Evolutionary conservation across 2,888 invertebrate genomes (phyloP).

Genomic region (Thera obeliscata): DNA sequence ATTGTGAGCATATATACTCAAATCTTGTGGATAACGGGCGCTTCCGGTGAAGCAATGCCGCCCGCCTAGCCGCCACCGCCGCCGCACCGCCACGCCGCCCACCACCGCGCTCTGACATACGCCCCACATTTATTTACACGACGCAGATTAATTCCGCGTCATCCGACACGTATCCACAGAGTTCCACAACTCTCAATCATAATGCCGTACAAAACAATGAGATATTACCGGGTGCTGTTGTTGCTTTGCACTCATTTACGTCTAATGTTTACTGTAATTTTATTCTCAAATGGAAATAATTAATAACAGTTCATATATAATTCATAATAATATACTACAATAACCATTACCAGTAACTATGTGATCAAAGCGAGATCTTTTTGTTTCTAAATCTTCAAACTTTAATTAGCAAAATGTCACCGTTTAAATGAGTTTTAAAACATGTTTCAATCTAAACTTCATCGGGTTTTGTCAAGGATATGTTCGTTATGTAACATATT

Average conservation of each 20-base stretch:
- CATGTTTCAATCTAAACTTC: too few relatives aligned
- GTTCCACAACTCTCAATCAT: constrained; percentile 62
- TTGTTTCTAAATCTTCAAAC: too few relatives aligned
- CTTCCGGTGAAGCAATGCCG: constrained; percentile 51
- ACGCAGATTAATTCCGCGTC: constrained; percentile 76
- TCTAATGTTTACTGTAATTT: constrained; percentile 14
- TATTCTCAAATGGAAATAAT: background rate
- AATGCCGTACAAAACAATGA: constrained; percentile 53
- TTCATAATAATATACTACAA: too few relatives aligned
- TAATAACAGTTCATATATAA: background rate
- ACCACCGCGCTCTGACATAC: constrained; percentile 59
- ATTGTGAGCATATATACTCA: constrained; percentile 48
- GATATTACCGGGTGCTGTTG: constrained; percentile 18
- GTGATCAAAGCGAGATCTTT: too few relatives aligned
- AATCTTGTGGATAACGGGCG: constrained; percentile 56
- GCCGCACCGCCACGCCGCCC: constrained; percentile 45
- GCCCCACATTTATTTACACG: constrained; percentile 76
- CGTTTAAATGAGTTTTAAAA: too few relatives aligned
- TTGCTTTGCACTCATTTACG: constrained; percentile 41
- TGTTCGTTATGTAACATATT: too few relatives aligned
- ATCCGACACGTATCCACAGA: constrained; percentile 69
- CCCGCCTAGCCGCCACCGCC: constrained; percentile 49
- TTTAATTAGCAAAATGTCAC: too few relatives aligned
- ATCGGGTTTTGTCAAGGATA: too few relatives aligned
- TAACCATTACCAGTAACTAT: too few relatives aligned